These are phyloP conservation scores for Phalacrocorax brasilianus DNA, from an alignment of 2,113 vertebrate species.

Conservation along the genomic window DNA sequence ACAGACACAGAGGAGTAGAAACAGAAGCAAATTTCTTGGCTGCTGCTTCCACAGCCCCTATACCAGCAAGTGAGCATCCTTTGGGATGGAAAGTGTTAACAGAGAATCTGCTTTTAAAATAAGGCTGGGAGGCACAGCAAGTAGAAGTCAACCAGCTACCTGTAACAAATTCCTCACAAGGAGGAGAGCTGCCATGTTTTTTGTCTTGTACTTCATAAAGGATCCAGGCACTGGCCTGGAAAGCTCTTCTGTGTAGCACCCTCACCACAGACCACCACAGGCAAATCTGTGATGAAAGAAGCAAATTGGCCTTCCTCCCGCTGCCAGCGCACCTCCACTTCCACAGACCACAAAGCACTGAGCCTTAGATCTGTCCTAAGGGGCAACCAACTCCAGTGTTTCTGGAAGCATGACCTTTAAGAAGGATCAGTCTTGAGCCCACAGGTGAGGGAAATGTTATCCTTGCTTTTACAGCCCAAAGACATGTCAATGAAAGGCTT, in stretches of 20 bases:
- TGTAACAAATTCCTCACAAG: not conserved
- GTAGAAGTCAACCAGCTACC: not conserved
- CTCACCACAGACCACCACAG: not conserved
- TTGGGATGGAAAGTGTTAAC: not conserved
- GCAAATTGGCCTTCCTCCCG: not conserved
- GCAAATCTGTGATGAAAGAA: not conserved
- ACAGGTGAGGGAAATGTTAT: not conserved
- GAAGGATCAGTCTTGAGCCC: not conserved
- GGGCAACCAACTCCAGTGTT: not conserved
- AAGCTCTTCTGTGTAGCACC: not conserved
- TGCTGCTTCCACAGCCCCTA: not conserved
- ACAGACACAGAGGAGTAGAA: not conserved
- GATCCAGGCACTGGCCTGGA: not conserved
- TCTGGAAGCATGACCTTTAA: not conserved
- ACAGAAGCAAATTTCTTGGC: not conserved
- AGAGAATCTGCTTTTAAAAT: not conserved
- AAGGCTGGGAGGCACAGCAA: not conserved
- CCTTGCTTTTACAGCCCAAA: not conserved
- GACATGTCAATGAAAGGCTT: not conserved
- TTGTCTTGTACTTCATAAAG: not conserved
- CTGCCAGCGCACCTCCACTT: not conserved
- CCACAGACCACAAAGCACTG: not conserved
- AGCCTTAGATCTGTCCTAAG: not conserved
- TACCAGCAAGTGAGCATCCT: not conserved
- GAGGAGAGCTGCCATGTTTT: not conserved